Percentiles rank a stretch among this genome's conserved stretches.
phyloP scores from a whole-genome alignment of 2,797 vertebrate species.

The Pipistrellus nathusii region DNA sequence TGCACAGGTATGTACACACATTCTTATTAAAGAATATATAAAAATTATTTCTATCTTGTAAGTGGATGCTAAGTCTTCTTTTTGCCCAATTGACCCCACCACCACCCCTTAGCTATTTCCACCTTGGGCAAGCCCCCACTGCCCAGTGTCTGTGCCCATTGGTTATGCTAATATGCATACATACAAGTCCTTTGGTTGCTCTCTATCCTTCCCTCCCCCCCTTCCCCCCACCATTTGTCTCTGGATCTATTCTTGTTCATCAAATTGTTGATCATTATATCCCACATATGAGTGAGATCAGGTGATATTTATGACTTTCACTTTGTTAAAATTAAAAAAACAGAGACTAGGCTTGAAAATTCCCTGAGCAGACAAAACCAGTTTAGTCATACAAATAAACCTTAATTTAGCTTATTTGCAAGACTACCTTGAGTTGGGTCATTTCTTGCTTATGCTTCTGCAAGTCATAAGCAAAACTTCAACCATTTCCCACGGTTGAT shows the following conservation, averaged over 20 bases:
- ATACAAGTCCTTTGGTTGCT: no score
- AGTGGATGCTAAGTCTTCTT: not conserved
- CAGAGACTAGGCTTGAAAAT: not conserved
- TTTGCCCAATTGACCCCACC: no score
- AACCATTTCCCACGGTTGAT: not conserved
- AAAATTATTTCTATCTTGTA: slow-evolving; percentile 17
- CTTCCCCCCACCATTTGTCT: no score
- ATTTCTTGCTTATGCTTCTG: not conserved
- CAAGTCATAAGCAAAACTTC: not conserved
- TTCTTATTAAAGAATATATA: slow-evolving; percentile 33
- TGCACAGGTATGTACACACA: not conserved
- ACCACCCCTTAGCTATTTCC: no score
- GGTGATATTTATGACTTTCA: not conserved
- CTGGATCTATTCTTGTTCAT: no score
- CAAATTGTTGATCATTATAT: no score
- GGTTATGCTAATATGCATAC: no score
- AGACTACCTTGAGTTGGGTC: not conserved
- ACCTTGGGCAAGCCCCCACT: no score
- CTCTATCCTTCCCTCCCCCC: no score
- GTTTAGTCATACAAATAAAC: not conserved
- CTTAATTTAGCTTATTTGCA: not conserved
- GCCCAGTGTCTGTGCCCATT: no score
- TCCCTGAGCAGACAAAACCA: not conserved
- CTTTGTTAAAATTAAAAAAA: not conserved
- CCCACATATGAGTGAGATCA: no score